Evolutionary conservation across 2,113 vertebrate genomes (phyloP), one percentile per base, ranked within the genome.

Genomic region (Rostratula benghalensis): DNA sequence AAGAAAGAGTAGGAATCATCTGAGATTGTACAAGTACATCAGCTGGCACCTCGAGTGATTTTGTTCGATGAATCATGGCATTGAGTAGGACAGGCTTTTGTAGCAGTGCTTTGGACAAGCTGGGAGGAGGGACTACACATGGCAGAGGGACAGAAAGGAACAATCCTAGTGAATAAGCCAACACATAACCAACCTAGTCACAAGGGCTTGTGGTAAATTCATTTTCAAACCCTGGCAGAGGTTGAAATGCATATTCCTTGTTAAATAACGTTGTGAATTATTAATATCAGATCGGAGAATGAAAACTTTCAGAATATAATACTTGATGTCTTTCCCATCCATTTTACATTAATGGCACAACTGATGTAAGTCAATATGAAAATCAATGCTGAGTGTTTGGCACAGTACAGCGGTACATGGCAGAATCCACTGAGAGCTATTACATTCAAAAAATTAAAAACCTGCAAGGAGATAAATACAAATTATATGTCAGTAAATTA

Each of bases 301-400:
- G 48, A 92, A 96, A 96, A 91, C 71, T 93, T 89, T 73, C 81
- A 81, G 69, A 95, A 92, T 81, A 48, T 89, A 77, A 22, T 24
- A 76, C 83, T 89, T 24, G 43, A 83, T 84, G 78, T 81, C 73
- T 89, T 93, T 60, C 51, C 35, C 82, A 83, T 92, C 63, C 57
- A 78, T 96, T 96, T 97, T 75, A 87, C 69, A 74, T 83, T 89
- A 78, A 96, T 89, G 33, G 78, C 77, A 96, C 93, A 79, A 96
- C 56, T 97, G 95, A 93, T 96, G 22, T 27, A 93, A 97, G 74
- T 93, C 95, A 93, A 88, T 93, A 83, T 61, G 68, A 94, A 97
- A 96, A 97, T 95, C 94, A 95, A 73, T 95, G 86, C 53, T 79
- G 88, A 68, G 35, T 82, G 71, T 85, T 94, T 97, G 96, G 84